A percentile compares a stretch with the other conserved stretches of the same genome.
Evolutionary conservation across 2,888 invertebrate species (phyloP).

Genomic region (Parnassius glacialis): DNA sequence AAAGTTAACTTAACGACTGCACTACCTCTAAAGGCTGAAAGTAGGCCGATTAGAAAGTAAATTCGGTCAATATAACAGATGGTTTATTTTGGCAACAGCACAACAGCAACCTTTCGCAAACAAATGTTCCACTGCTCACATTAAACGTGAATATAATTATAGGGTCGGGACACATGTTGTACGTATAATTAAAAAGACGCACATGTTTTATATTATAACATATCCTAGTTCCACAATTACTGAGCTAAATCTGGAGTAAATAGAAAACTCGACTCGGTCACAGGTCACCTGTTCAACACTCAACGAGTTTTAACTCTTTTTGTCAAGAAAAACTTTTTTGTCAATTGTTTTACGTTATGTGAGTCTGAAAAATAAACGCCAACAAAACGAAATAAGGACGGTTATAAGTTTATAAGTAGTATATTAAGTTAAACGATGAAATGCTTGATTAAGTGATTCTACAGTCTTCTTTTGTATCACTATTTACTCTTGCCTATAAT

Average conservation of each 20-base stretch:
- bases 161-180: too few relatives aligned
- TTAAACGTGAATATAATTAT: slow-evolving; percentile 5
- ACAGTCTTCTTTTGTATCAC: too few relatives aligned
- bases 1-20: slow-evolving; percentile 48
- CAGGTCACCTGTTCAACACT: not conserved
- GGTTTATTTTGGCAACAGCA: slow-evolving; percentile 7
- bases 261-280: not conserved
- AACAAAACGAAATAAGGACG: too few relatives aligned
- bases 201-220: not conserved
- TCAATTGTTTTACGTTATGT: not conserved
- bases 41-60: slow-evolving; percentile 48
- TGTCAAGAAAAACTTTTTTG: too few relatives aligned
- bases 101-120: slow-evolving; percentile 7
- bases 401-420: too few relatives aligned
- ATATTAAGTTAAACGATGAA: too few relatives aligned
- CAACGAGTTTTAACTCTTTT: too few relatives aligned
- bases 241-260: not conserved
- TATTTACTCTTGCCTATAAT: too few relatives aligned
- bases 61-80: slow-evolving; percentile 27
- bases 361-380: too few relatives aligned
- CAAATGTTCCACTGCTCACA: slow-evolving; percentile 6
- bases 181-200: too few relatives aligned
- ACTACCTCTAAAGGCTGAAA: slow-evolving; percentile 40
- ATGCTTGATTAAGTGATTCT: too few relatives aligned
- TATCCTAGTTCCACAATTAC: not conserved